Evolutionary conservation across 2,113 vertebrate species (phyloP).

Genomic region (Mesitornis unicolor): DNA sequence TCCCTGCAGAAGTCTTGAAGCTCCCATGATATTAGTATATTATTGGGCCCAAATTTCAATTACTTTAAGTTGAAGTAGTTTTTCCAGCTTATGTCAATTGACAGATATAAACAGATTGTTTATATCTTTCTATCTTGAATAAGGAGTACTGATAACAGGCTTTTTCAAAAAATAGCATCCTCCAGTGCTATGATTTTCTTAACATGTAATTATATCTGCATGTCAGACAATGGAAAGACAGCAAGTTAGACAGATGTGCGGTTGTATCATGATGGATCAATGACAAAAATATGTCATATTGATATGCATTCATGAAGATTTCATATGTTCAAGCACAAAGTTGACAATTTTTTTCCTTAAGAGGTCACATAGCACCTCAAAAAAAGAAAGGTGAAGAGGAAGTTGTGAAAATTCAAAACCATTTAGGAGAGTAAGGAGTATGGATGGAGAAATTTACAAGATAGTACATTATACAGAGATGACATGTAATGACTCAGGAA

Average conservation of each 20-base stretch:
- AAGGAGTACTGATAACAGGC: not conserved
- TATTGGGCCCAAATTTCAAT: not conserved
- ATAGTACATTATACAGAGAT: not conserved
- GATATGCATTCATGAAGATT: not conserved
- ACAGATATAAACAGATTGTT: not conserved
- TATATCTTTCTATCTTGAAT: not conserved
- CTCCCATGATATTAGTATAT: not conserved
- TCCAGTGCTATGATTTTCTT: not conserved
- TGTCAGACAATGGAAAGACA: not conserved
- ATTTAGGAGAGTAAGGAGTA: not conserved
- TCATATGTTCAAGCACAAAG: constrained; percentile 4
- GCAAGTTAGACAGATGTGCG: not conserved
- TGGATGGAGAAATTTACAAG: not conserved
- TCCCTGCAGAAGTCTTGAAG: not conserved
- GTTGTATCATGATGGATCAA: not conserved
- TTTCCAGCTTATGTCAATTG: not conserved
- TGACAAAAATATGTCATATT: not conserved
- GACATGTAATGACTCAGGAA: not conserved
- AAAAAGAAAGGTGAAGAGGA: not conserved
- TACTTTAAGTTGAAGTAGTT: not conserved
- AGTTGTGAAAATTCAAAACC: constrained; percentile 20
- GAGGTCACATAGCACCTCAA: not conserved
- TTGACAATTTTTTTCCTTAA: not conserved
- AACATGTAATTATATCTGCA: not conserved
- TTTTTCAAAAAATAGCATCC: not conserved